Conservation (phyloP, 37 sponge, comb jelly and placozoan genomes). For the Dysidea cf. avara region DNA sequence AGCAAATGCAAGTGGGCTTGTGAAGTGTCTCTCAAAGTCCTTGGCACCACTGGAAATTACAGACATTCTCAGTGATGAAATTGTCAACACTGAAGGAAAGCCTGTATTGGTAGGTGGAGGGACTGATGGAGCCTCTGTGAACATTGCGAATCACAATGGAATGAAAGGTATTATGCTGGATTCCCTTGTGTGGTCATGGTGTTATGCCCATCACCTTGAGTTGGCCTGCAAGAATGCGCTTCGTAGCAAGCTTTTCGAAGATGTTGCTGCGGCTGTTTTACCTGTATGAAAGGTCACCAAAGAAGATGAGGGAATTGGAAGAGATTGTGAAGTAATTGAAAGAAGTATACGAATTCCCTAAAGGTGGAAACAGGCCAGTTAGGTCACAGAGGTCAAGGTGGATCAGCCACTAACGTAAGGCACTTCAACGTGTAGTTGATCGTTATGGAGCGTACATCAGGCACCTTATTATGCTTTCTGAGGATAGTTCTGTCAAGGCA, state of each 20-base stretch:
- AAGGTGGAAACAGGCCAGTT: too few relatives aligned
- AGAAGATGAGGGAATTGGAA: slow-evolving; percentile 43
- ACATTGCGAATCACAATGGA: slow-evolving; percentile 41
- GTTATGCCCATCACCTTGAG: slow-evolving; percentile 58
- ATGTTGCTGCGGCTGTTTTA: slow-evolving; percentile 49
- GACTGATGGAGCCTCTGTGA: slow-evolving; percentile 64
- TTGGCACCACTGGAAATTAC: slow-evolving; percentile 37
- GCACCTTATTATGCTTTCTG: slow-evolving; percentile 22
- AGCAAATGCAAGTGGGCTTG: slow-evolving; percentile 48
- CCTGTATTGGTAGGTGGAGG: slow-evolving; percentile 55
- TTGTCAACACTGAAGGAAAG: slow-evolving; percentile 15
- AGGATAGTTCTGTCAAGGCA: slow-evolving; percentile 27
- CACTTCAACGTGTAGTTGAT: slow-evolving; percentile 54
- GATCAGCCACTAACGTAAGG: slow-evolving; percentile 52
- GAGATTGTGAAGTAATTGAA: slow-evolving; percentile 40
- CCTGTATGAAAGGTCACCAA: too few relatives aligned
- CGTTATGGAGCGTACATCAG: slow-evolving; percentile 48
- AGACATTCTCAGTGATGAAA: slow-evolving; percentile 17
- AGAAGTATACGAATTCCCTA: slow-evolving; percentile 53
- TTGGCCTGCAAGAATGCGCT: slow-evolving; percentile 54
- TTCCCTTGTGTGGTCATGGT: slow-evolving; percentile 6
- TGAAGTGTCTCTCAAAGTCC: slow-evolving; percentile 29
- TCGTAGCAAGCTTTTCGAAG: slow-evolving; percentile 9
- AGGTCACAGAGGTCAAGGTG: slow-evolving; percentile 35
- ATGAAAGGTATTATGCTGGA: slow-evolving; percentile 50